phyloP scores from a whole-genome alignment of 2,113 vertebrate genomes.

The Eretmochelys imbricata region DNA sequence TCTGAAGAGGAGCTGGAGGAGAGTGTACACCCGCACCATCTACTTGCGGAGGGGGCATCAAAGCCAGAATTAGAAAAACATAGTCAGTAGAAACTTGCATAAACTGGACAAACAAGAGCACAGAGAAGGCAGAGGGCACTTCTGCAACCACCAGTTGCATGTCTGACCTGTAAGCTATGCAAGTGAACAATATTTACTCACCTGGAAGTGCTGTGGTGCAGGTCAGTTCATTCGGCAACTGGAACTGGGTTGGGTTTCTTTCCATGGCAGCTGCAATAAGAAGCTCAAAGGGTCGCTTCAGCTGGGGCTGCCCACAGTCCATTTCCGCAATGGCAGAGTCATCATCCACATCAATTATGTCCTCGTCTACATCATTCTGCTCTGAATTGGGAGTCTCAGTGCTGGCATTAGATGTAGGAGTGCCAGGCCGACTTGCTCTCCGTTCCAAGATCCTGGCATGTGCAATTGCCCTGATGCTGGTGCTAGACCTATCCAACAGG shows the following conservation, averaged over 20 bases:
- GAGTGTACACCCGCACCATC: not conserved
- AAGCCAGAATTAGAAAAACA: not conserved
- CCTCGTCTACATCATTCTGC: constrained; percentile 95
- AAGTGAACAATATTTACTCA: constrained; percentile 43
- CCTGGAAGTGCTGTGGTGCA: constrained; percentile 98
- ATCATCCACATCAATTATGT: constrained; percentile 94
- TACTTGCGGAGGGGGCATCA: rapidly evolving
- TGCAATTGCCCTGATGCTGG: constrained; percentile 87
- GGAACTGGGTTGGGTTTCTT: constrained; percentile 97
- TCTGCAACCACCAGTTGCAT: not conserved
- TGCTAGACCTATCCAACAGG: constrained; percentile 87
- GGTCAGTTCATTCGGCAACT: constrained; percentile 96
- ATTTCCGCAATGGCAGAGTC: constrained; percentile 88
- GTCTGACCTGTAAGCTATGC: not conserved
- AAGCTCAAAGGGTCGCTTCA: constrained; percentile 96
- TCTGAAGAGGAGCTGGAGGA: not conserved
- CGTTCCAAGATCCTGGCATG: constrained; percentile 94
- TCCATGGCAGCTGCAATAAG: constrained; percentile 98
- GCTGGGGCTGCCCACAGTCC: constrained; percentile 87
- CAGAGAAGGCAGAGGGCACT: not conserved
- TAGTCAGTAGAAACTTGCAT: not conserved
- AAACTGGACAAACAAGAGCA: not conserved
- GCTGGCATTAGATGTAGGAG: constrained; percentile 95
- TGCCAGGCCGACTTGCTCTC: constrained; percentile 92
- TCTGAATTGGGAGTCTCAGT: constrained; percentile 94